These are phyloP conservation scores for Aspidapion aeneum DNA, from an alignment of 2,888 invertebrate species.

Conservation along the genomic window DNA sequence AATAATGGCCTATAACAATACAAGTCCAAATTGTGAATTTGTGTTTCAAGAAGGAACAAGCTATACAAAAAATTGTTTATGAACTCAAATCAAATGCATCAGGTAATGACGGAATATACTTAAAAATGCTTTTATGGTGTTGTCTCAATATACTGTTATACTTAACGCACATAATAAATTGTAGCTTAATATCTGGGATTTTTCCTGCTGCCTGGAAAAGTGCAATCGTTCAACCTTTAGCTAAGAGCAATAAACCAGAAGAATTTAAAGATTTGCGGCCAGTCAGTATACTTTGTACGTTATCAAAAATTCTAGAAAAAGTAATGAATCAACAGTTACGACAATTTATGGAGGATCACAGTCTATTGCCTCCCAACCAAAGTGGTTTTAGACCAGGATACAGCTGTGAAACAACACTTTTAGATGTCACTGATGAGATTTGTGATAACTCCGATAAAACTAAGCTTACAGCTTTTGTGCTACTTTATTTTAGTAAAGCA, in stretches of 20 bases:
- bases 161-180: background rate
- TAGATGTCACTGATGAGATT: background rate
- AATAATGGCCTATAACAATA: background rate
- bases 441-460: background rate
- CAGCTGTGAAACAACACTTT: constrained; percentile 1
- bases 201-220: background rate
- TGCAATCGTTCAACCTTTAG: too few species aligned
- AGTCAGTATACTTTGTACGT: background rate
- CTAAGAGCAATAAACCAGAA: background rate
- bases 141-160: background rate
- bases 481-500: background rate
- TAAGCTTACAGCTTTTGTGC: background rate
- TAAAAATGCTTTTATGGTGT: background rate
- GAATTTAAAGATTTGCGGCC: background rate
- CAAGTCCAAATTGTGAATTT: background rate
- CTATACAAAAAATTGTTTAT: background rate
- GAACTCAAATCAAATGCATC: too few species aligned
- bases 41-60: background rate
- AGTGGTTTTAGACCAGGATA: background rate
- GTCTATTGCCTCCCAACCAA: background rate
- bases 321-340: background rate
- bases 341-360: background rate
- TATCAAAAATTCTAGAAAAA: constrained; percentile 1
- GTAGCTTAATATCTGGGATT: background rate
- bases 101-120: background rate